Evolutionary conservation across 2,113 vertebrate species (phyloP), one percentile per base, ranked within the genome.

Genomic region (Sakesphorus luctuosus): DNA sequence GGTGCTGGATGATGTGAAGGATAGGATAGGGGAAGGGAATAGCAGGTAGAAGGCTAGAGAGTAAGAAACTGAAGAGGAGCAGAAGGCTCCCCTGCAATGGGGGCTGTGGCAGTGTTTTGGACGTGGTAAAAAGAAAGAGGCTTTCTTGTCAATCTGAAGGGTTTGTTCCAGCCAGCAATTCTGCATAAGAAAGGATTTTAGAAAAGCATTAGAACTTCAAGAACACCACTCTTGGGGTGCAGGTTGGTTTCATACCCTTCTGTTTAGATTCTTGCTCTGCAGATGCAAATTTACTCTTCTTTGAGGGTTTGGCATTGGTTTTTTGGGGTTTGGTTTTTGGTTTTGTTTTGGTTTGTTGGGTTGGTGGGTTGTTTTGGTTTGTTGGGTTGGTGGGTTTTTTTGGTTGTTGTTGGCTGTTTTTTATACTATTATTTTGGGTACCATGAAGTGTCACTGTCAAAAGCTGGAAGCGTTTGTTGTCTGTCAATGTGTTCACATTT

Each of bases 171-270:
- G 55, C 7, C 7, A 71, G 15, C 2, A 18, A 6, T 13, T 78
- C 47, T 72, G 38, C 44, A 13, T 55, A 43, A 46, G 36, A 53
- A 75, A 31, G 13, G 19, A 18, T 74, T 21, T 14, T 66, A 28
- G 20, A 91, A 53, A n/a, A 33, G 3, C 19, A 89, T 52, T 8
- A 58, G 14, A 52, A 18, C 38, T 44, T 69, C 5, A 33, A 25
- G 69, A 66, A 1, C 7, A 11, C 2, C 2, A 3, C 12, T 10
- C 8, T 52, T 0, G 0, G 10, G 2, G 1, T 19, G 5, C 43
- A 78, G 74, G 71, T 90, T 78, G 10, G n/a, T 87, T 90, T 87
- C 7, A 71, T 23, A 24, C 5, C 1, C 49, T 76, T 91, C 11
- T 87, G 19, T 67, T 84, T 9, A 40, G 5, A 31, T 7, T 29